Evolutionary conservation across 2,113 vertebrate species (phyloP).

Genomic region (Rhinichthys klamathensis): DNA sequence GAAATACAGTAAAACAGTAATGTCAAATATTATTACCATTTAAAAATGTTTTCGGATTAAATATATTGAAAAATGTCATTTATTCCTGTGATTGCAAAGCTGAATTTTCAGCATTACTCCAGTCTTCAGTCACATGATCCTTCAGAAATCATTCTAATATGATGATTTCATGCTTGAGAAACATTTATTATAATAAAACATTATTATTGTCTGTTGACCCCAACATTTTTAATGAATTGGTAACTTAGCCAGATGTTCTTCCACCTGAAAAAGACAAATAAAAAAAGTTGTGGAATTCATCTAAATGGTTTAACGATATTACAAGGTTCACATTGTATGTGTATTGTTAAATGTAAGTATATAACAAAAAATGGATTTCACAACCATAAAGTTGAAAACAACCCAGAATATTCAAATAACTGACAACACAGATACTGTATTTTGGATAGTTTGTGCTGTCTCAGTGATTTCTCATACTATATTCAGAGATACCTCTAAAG

Average conservation of each 20-base stretch:
- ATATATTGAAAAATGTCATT: too few relatives aligned
- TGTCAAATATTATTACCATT: background rate
- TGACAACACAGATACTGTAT: background rate
- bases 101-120: background rate
- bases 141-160: too few relatives aligned
- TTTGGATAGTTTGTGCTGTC: background rate
- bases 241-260: background rate
- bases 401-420: background rate
- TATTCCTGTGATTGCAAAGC: background rate
- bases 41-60: too few relatives aligned
- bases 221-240: too few relatives aligned
- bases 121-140: background rate
- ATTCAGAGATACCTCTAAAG: conserved; percentile 80
- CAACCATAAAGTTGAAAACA: background rate
- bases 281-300: background rate
- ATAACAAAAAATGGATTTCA: background rate
- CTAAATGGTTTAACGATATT: background rate
- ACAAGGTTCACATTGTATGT: background rate
- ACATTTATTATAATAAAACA: too few relatives aligned
- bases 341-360: background rate
- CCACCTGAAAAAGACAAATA: background rate
- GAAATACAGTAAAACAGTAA: background rate
- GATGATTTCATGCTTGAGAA: too few relatives aligned
- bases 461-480: conserved; percentile 3
- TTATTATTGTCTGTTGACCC: too few relatives aligned